Evolutionary conservation across 2,888 invertebrate genomes (phyloP).

Genomic region (Mythimna vitellina): DNA sequence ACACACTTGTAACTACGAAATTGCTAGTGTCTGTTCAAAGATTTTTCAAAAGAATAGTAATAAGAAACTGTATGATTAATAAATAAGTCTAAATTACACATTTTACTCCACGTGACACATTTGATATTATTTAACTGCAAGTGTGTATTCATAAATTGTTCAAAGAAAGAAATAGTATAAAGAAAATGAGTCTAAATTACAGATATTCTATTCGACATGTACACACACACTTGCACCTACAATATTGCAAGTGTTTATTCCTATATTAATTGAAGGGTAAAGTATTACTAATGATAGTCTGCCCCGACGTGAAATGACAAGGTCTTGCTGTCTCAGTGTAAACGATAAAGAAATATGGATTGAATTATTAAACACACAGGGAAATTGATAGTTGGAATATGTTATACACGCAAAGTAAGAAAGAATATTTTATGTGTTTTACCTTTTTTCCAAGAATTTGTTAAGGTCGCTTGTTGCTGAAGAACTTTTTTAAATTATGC

Average conservation of each 20-base stretch:
- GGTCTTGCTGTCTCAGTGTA: not conserved
- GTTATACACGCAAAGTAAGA: conserved; percentile 27
- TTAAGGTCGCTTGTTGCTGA: conserved; percentile 2
- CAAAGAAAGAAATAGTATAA: too few relatives aligned
- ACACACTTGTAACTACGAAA: too few relatives aligned
- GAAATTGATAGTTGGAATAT: conserved; percentile 34
- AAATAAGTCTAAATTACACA: too few relatives aligned
- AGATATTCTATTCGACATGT: not conserved
- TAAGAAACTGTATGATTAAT: not conserved
- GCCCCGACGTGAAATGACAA: conserved; percentile 8
- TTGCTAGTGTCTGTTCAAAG: too few relatives aligned
- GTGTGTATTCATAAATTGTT: too few relatives aligned
- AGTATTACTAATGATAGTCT: conserved; percentile 30
- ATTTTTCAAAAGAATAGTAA: too few relatives aligned
- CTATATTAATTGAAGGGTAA: conserved; percentile 1
- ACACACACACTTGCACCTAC: conserved; percentile 1
- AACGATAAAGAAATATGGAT: conserved; percentile 19
- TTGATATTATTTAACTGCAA: too few relatives aligned
- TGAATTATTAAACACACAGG: conserved; percentile 43
- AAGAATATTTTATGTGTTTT: conserved; percentile 26
- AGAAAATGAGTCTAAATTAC: not conserved
- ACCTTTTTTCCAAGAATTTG: conserved; percentile 16
- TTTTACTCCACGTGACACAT: too few relatives aligned
- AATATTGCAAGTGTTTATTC: conserved; percentile 14
- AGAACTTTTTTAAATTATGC: not conserved